These are phyloP conservation scores for Neopipo cinnamomea DNA, from an alignment of 2,113 vertebrate genomes.

Conservation along the genomic window DNA sequence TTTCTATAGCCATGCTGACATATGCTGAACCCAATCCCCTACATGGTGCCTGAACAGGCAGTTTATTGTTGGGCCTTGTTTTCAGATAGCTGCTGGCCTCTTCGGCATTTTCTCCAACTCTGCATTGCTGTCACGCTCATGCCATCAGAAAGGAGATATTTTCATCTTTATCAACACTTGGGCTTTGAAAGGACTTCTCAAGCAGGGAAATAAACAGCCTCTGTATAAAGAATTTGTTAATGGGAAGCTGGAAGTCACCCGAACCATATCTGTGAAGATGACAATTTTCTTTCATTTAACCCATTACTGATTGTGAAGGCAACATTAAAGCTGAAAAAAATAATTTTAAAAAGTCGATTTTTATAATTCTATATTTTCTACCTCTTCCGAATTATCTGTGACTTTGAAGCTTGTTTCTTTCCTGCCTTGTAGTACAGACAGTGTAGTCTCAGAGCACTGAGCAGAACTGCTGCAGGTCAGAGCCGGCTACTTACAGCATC, in stretches of 20 bases:
- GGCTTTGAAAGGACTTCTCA: slow-evolving; percentile 9
- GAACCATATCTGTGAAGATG: background rate
- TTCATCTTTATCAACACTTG: slow-evolving; percentile 4
- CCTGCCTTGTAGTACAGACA: background rate
- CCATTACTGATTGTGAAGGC: background rate
- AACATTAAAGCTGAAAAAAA: background rate
- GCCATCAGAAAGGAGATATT: background rate
- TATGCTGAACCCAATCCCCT: background rate
- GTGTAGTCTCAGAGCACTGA: background rate
- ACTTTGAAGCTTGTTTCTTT: background rate
- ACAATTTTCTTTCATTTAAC: background rate
- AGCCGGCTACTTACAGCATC: background rate
- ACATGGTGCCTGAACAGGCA: background rate
- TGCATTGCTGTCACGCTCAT: background rate
- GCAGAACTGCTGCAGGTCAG: background rate
- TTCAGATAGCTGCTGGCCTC: background rate
- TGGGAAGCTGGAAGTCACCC: background rate
- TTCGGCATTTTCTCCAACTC: background rate
- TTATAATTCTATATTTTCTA: background rate
- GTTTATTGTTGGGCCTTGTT: slow-evolving; percentile 9
- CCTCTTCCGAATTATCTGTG: background rate
- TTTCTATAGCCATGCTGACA: background rate
- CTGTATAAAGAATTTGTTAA: background rate
- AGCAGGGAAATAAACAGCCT: background rate
- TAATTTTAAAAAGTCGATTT: background rate